Conservation (phyloP, 2,888 invertebrate species). For the Oasisia sp. region DNA sequence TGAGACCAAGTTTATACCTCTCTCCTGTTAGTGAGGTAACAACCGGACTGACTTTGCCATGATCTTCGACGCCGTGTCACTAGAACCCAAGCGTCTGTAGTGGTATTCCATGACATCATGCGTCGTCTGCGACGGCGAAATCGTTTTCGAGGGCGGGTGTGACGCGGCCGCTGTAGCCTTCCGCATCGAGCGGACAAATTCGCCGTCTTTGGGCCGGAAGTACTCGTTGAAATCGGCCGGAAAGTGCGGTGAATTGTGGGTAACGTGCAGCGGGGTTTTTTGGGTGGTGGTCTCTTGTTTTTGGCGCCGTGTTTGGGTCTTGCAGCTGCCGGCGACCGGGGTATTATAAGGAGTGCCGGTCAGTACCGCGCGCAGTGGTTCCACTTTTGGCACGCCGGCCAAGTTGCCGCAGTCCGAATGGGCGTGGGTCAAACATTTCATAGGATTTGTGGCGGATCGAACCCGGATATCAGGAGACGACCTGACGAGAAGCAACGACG, state of each 20-base stretch:
- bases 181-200: background rate
- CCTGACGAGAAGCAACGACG: background rate
- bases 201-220: background rate
- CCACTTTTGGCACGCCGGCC: background rate
- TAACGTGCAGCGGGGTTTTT: background rate
- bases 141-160: background rate
- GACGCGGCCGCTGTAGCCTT: background rate
- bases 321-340: background rate
- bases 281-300: background rate
- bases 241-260: background rate
- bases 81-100: background rate
- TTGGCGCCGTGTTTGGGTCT: background rate
- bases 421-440: background rate
- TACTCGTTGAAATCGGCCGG: background rate
- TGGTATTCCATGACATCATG: background rate
- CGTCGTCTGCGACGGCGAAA: background rate
- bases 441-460: background rate
- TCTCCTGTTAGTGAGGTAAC: background rate
- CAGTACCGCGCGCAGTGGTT: background rate
- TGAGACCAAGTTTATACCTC: background rate
- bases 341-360: background rate
- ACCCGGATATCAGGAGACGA: background rate
- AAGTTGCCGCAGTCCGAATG: background rate
- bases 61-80: background rate
- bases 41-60: background rate